Evolutionary conservation across 2,113 vertebrate species (phyloP).

Genomic region (Drymodes brunneopygia): DNA sequence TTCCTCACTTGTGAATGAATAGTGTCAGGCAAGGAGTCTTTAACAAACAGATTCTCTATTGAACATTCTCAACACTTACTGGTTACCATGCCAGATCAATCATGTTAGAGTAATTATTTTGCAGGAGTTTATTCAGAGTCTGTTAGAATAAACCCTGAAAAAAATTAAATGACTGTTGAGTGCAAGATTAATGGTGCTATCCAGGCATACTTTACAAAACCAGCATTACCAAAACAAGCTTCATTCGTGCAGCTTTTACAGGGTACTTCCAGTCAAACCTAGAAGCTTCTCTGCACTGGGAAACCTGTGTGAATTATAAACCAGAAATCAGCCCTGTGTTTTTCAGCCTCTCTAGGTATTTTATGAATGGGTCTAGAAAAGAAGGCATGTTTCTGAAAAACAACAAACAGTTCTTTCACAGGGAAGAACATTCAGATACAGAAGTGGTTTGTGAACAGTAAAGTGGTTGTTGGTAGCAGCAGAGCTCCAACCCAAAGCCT

Average conservation of each 20-base stretch:
- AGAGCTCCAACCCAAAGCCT: neutral
- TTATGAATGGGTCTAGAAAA: neutral
- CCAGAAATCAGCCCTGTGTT: neutral
- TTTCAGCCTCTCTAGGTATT: neutral
- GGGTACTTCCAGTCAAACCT: neutral
- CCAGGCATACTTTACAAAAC: neutral
- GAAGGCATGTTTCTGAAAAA: neutral
- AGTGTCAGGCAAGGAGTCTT: neutral
- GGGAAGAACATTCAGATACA: neutral
- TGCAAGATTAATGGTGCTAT: neutral
- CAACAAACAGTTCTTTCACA: neutral
- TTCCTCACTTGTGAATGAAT: neutral
- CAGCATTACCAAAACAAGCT: neutral
- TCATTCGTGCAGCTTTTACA: neutral
- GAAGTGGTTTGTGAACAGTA: neutral
- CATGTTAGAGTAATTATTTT: slow-evolving; percentile 22
- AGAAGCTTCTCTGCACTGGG: neutral
- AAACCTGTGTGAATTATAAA: neutral
- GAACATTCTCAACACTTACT: neutral
- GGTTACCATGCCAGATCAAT: neutral
- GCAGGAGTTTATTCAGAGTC: neutral
- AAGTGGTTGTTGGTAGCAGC: neutral
- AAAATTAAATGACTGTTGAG: neutral
- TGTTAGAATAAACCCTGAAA: slow-evolving; percentile 18
- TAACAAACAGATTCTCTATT: neutral